phyloP scores from a whole-genome alignment of 2,797 vertebrate genomes.

The Cryptoblepharus egeriae region DNA sequence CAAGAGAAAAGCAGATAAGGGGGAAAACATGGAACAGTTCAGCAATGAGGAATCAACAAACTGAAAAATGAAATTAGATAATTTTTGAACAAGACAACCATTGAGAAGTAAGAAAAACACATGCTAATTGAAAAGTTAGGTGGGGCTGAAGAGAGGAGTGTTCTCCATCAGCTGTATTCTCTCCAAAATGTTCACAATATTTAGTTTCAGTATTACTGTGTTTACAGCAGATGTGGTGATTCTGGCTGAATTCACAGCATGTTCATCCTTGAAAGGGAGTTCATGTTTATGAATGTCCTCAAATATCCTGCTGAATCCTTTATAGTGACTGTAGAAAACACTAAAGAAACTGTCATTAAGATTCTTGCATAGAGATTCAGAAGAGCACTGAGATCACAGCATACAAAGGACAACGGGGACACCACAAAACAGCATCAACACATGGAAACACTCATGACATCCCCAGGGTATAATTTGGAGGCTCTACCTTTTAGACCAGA shows the following conservation, averaged over 20 bases:
- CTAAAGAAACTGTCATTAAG: not conserved
- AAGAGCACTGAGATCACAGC: conserved; percentile 7
- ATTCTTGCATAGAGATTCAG: not conserved
- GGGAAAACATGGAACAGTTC: conserved; percentile 11
- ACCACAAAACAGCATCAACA: not conserved
- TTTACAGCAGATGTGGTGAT: conserved; percentile 18
- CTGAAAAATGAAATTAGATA: conserved; percentile 54
- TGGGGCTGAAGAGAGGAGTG: conserved; percentile 54
- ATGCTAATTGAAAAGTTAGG: conserved; percentile 53
- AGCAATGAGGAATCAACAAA: conserved; percentile 11
- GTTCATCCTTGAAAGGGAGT: conserved; percentile 12
- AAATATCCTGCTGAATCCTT: conserved; percentile 24
- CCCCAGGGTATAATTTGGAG: no score
- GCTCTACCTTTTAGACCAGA: no score
- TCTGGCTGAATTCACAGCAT: conserved; percentile 26
- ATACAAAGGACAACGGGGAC: not conserved
- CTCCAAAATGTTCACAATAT: conserved; percentile 27
- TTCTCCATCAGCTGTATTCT: conserved; percentile 31
- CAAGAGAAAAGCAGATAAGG: conserved; percentile 42
- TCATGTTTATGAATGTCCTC: conserved; percentile 7
- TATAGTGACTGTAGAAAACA: not conserved
- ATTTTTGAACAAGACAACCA: conserved; percentile 44
- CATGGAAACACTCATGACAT: not conserved
- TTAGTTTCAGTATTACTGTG: not conserved
- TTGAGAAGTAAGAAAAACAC: conserved; percentile 45